Evolutionary conservation across 2,797 vertebrate species (phyloP).

Genomic region (Pseudochaenichthys georgianus): DNA sequence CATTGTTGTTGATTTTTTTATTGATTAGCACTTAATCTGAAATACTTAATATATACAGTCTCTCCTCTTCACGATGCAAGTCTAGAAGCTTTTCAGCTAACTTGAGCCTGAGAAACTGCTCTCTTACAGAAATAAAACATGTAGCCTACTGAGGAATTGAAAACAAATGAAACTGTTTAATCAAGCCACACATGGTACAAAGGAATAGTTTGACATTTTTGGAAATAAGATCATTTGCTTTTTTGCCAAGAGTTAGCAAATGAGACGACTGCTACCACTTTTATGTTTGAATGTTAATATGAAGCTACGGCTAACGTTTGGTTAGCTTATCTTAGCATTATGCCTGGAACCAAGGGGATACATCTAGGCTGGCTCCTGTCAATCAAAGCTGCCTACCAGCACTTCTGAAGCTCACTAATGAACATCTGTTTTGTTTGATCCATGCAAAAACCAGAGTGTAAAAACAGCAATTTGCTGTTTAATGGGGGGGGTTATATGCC

Average conservation of each 20-base stretch:
- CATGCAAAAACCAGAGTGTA: background rate
- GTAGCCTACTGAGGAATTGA: background rate
- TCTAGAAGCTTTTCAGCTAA: too few species aligned
- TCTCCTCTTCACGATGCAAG: too few species aligned
- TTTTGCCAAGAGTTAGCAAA: background rate
- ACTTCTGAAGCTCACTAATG: background rate
- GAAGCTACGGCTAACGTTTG: background rate
- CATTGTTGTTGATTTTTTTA: too few species aligned
- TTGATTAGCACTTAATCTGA: too few species aligned
- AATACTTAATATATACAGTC: too few species aligned
- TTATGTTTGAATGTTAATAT: background rate
- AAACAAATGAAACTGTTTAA: background rate
- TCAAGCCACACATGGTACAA: too few species aligned
- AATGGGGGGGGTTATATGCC: background rate
- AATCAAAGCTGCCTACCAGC: background rate
- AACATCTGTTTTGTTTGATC: background rate
- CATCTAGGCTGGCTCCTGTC: background rate
- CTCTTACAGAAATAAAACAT: too few species aligned
- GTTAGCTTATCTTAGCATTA: background rate
- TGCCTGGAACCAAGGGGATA: background rate
- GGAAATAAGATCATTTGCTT: background rate
- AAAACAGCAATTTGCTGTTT: background rate
- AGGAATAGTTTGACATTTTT: background rate
- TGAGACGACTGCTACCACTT: background rate
- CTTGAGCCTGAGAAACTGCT: too few species aligned